phyloP scores from a whole-genome alignment of 2,113 vertebrate species.

The Trematomus loennbergii region DNA sequence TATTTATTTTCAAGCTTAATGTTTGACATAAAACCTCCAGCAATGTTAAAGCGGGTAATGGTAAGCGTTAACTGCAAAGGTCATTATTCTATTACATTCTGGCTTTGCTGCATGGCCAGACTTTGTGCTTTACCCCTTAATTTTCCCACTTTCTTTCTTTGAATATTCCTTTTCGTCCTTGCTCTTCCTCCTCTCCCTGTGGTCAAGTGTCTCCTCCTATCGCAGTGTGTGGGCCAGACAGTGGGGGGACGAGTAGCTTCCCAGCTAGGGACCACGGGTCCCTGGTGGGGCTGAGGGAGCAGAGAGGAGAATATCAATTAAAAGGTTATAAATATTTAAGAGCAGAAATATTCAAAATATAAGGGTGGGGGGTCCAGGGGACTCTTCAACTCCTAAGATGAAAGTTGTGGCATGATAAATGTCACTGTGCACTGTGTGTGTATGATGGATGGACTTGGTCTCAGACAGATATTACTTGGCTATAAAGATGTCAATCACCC shows the following conservation, averaged over 20 bases:
- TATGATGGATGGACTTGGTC: slow-evolving; percentile 76
- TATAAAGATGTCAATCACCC: slow-evolving; percentile 74
- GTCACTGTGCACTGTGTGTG: slow-evolving; percentile 66
- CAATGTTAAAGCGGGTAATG: slow-evolving; percentile 22
- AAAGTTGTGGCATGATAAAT: slow-evolving; percentile 82
- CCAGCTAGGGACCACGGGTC: slow-evolving; percentile 76
- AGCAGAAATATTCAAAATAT: slow-evolving; percentile 85
- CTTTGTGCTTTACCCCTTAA: neutral
- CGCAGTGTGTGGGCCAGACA: slow-evolving; percentile 79
- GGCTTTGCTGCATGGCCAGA: slow-evolving; percentile 12
- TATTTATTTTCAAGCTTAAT: slow-evolving; percentile 27
- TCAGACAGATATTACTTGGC: slow-evolving; percentile 66
- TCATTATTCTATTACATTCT: slow-evolving; percentile 20
- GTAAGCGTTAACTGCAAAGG: slow-evolving; percentile 42
- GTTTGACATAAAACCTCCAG: slow-evolving; percentile 28
- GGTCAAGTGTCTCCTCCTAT: slow-evolving; percentile 71
- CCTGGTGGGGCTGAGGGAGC: slow-evolving; percentile 79
- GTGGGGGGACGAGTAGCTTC: slow-evolving; percentile 58
- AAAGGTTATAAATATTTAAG: slow-evolving; percentile 87
- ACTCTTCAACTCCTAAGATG: slow-evolving; percentile 76
- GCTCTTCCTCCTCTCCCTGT: slow-evolving; percentile 38
- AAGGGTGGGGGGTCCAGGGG: slow-evolving; percentile 76
- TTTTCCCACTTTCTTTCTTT: neutral
- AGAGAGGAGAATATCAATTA: slow-evolving; percentile 86
- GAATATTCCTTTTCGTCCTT: slow-evolving; percentile 70